Conservation (phyloP, 2,113 vertebrate genomes). For the Isichthys henryi region DNA sequence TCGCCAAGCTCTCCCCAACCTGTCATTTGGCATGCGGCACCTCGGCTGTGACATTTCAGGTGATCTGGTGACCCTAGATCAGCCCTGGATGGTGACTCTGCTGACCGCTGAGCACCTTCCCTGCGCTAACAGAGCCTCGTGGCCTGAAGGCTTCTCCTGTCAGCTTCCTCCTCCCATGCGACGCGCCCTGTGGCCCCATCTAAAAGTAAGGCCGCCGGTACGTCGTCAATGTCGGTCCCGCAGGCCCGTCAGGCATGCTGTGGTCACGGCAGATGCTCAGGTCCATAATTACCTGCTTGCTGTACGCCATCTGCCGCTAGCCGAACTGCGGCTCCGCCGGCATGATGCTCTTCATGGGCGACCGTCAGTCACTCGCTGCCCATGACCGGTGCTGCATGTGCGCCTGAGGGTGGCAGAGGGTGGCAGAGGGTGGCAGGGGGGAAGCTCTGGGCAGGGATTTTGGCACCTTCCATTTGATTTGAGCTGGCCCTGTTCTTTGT, state of each 20-base stretch:
- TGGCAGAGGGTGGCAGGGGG: not conserved
- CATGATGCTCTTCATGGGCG: not conserved
- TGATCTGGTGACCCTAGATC: not conserved
- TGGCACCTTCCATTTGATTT: not conserved
- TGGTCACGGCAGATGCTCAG: not conserved
- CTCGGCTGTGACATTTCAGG: not conserved
- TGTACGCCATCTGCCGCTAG: not conserved
- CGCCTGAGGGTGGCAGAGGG: not conserved
- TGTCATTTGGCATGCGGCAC: not conserved
- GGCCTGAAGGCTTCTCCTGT: not conserved
- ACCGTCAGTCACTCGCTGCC: not conserved
- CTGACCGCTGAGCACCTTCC: not conserved
- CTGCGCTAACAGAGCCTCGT: not conserved
- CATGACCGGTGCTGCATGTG: not conserved
- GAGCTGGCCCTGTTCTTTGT: not conserved
- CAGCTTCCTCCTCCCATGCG: not conserved
- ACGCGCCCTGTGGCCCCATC: not conserved
- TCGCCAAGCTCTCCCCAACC: not conserved
- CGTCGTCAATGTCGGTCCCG: not conserved
- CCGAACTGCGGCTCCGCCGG: not conserved
- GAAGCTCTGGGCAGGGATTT: not conserved
- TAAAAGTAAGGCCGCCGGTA: not conserved
- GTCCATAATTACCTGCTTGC: not conserved
- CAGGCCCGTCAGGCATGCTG: not conserved
- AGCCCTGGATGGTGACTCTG: not conserved